Evolutionary conservation across 2,888 invertebrate genomes (phyloP), one percentile per base, ranked within the genome.

Genomic region (Esperia sulphurella): DNA sequence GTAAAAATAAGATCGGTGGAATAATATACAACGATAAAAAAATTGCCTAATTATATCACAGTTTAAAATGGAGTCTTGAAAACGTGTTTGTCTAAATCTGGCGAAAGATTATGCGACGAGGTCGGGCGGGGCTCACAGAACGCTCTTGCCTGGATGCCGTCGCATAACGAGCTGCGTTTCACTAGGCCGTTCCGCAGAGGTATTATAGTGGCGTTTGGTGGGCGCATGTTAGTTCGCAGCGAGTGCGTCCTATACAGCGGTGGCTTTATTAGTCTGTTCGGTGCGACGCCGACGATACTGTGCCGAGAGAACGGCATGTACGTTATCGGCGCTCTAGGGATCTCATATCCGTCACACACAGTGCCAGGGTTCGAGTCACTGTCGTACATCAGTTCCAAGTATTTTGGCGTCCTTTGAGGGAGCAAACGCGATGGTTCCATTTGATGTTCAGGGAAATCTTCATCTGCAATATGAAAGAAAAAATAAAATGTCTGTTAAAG

Each of bases 351-450:
- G 63, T 92, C 93, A 55, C 82, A 78, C 3, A 69, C 49, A 1
- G 79, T 80, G 13, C 82, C 75, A 13, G 79, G 69, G 8, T 77
- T 79, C 0, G 88, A 80, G 46, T 90, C 90, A 53, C 87, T 87
- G 61, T 92, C 92, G 21, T 93, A 92, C 67, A 94, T 83, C 43
- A 94, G 76, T 71, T 94, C 93, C 46, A 94, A 75, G 72, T 94
- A 94, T 63, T 93, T 93, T 0, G 93, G 92, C 33, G 85, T 57
- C 2, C 78, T 71, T 51, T 76, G 78, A 35, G 86, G 83, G 1
- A 86, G 70, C 43, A 81, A 55, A 2, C 75, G 77, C 7, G 86
- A 83, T 6, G 86, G 85, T 58, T 87, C 88, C 87, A 87, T 84
- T 52, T 83, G 73, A 1, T 77, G 74, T 50, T 83, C 85, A 1